Percentiles rank a stretch among this genome's conserved stretches.
phyloP scores from a whole-genome alignment of 1,140 invertebrate genomes.

The Ceratosolen solmsi region DNA sequence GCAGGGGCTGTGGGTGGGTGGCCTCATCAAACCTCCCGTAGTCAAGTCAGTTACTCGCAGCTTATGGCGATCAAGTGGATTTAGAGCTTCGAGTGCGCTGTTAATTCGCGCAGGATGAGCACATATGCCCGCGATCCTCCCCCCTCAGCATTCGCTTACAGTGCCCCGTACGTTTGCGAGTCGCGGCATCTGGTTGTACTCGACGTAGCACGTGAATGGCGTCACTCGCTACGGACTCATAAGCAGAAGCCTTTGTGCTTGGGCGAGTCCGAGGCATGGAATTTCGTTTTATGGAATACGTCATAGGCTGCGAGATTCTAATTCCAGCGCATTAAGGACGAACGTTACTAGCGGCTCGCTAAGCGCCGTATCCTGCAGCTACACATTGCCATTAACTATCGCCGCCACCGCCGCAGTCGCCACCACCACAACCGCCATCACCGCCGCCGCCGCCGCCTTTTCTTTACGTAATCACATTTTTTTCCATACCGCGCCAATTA shows the following conservation, averaged over 20 bases:
- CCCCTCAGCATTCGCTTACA: background rate
- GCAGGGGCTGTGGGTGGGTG: too few species aligned
- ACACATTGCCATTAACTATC: too few species aligned
- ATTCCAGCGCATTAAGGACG: background rate
- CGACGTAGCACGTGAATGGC: background rate
- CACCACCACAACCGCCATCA: too few species aligned
- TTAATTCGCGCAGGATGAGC: background rate
- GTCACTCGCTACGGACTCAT: background rate
- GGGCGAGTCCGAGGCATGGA: background rate
- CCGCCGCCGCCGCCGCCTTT: background rate
- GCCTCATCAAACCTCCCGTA: too few species aligned
- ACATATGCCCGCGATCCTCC: background rate
- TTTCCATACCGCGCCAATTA: too few species aligned
- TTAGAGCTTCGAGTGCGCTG: background rate
- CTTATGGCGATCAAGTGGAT: too few species aligned
- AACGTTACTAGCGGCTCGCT: background rate
- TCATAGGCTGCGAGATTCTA: background rate
- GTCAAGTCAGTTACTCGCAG: too few species aligned
- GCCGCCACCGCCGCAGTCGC: too few species aligned
- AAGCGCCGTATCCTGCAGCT: too few species aligned
- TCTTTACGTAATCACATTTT: background rate
- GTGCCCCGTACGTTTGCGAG: background rate
- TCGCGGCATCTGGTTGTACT: slow-evolving; percentile 12
- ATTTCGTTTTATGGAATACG: background rate
- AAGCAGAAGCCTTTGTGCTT: background rate